phyloP scores from a whole-genome alignment of 2,888 invertebrate genomes.

The Euclidia mi region DNA sequence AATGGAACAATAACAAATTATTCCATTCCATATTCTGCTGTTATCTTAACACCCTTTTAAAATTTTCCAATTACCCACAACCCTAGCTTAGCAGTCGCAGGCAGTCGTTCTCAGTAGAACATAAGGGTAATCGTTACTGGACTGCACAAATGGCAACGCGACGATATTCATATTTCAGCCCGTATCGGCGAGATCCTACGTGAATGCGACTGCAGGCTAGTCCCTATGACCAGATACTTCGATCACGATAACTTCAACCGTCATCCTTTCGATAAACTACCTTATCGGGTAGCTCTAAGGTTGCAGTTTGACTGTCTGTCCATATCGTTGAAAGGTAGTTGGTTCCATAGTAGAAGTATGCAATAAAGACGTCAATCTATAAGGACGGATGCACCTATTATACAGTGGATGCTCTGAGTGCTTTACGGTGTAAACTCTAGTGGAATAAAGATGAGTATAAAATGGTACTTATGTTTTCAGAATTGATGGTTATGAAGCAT shows the following conservation, averaged over 20 bases:
- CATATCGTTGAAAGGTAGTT: constrained; percentile 56
- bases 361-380: constrained; percentile 79
- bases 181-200: constrained; percentile 69
- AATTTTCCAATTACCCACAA: constrained; percentile 35
- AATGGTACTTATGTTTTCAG: constrained; percentile 46
- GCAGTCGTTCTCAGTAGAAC: constrained; percentile 44
- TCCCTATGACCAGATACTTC: constrained; percentile 46
- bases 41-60: too few species aligned
- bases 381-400: constrained; percentile 78
- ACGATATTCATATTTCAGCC: constrained; percentile 78
- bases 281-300: constrained; percentile 23
- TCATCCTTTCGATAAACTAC: constrained; percentile 14
- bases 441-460: constrained; percentile 67
- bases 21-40: too few species aligned
- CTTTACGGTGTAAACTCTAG: constrained; percentile 71
- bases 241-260: constrained; percentile 35
- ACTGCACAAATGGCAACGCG: constrained; percentile 63
- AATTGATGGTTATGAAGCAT: constrained; percentile 32
- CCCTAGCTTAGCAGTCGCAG: constrained; percentile 34
- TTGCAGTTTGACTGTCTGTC: constrained; percentile 17
- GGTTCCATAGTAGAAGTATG: constrained; percentile 67
- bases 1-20: too few species aligned
- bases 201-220: constrained; percentile 59
- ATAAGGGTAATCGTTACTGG: constrained; percentile 69
- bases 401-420: constrained; percentile 74